phyloP scores from a whole-genome alignment of 2,797 vertebrate species.

The Paratrypauchen microcephalus region DNA sequence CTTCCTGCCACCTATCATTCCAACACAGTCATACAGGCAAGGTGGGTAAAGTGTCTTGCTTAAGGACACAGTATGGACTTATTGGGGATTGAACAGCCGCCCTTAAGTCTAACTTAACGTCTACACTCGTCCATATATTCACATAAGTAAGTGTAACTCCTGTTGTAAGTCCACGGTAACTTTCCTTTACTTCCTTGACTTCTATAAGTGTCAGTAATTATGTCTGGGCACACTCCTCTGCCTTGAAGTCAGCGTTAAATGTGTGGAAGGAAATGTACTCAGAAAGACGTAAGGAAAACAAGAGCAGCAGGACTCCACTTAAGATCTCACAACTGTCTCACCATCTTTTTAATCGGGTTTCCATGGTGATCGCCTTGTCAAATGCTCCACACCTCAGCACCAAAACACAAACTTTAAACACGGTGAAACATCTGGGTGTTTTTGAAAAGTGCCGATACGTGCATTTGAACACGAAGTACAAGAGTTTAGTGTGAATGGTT shows the following conservation, averaged over 20 bases:
- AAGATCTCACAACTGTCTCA: background rate
- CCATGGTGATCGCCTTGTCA: background rate
- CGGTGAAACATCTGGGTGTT: background rate
- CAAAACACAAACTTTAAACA: background rate
- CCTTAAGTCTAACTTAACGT: too few relatives aligned
- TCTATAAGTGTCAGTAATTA: background rate
- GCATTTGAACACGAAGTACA: background rate
- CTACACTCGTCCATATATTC: too few relatives aligned
- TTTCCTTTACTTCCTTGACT: background rate
- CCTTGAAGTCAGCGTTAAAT: background rate
- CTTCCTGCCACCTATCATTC: too few relatives aligned
- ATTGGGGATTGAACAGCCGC: too few relatives aligned
- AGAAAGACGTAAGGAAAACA: background rate
- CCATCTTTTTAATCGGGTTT: background rate
- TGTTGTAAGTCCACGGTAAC: background rate
- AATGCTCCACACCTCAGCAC: background rate
- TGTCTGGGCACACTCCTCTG: background rate
- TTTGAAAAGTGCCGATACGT: background rate
- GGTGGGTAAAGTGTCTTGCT: too few relatives aligned
- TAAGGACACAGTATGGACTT: too few relatives aligned
- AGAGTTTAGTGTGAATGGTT: background rate
- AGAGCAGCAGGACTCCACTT: slow-evolving; percentile 6
- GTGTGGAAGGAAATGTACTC: background rate
- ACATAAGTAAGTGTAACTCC: background rate
- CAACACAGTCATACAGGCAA: too few relatives aligned